Conservation (phyloP, 2,113 vertebrate species). For the Tychaedon coryphoeus region DNA sequence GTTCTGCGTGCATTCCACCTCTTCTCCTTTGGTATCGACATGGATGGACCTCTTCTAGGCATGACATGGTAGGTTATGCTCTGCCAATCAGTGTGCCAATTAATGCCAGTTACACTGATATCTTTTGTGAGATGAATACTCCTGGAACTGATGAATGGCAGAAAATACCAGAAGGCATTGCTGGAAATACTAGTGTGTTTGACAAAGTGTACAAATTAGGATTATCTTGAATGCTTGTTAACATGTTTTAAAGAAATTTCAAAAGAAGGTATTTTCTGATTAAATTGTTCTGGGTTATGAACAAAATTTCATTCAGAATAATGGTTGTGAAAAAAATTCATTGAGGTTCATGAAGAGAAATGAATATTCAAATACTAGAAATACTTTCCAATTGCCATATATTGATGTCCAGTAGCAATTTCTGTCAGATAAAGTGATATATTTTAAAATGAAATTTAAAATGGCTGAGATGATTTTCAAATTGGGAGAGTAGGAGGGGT, state of each 20-base stretch:
- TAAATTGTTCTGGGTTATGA: neutral
- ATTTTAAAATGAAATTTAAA: neutral
- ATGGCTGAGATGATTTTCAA: neutral
- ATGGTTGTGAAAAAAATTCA: neutral
- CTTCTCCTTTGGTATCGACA: neutral
- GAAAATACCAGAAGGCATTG: neutral
- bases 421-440: neutral
- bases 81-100: neutral
- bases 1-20: neutral
- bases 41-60: neutral
- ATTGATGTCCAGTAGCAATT: neutral
- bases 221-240: neutral
- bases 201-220: neutral
- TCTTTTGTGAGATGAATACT: neutral
- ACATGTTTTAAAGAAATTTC: neutral
- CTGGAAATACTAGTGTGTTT: neutral
- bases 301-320: neutral
- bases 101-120: neutral
- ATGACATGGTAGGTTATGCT: neutral
- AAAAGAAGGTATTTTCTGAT: neutral
- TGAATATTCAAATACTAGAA: neutral
- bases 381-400: neutral
- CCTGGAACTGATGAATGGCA: neutral
- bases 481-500: neutral
- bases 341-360: neutral